Evolutionary conservation across 1,140 invertebrate species (phyloP), one percentile per base, ranked within the genome.

Genomic region (Drosophila aff.): DNA sequence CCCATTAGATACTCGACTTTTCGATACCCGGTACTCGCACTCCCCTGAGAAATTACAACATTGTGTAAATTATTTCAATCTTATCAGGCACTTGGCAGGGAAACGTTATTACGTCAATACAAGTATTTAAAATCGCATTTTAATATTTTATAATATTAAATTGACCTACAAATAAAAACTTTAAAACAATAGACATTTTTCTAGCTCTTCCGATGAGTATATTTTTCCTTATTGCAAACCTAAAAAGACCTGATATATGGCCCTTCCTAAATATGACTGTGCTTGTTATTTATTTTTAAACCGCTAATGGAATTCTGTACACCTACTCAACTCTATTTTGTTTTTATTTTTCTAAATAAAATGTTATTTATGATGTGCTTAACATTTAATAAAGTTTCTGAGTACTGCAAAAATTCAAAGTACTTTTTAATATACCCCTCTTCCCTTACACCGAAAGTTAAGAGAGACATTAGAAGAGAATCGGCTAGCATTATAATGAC

Each of bases 401-500:
- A 49, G 15, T 38, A 10, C 15, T 38, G 23, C 1, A 53, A 36
- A 23, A 13, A 36, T 21, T 15, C 13, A 5, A 50, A n/a, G 3
- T 23, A 13, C 4, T 23, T 28, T 18, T 8, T n/a, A 28, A 5
- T 9, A 23, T 28, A 40, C 55, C 6, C 21, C 57, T 44, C 9
- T 44, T 41, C 9, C 18, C 26, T 23, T 31, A 23, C 13, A 49
- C 44, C 11, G 11, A 33, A 49, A 21, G 3, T 36, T 44, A 66
- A 67, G 65, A 67, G 65, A 40, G 15, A n/a, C 26, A 13, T 38
- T 31, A 23, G 43, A 67, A 67, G 65, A 64, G 65, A 67, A 15
- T 28, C 21, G 2, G 59, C 59, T 3, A 31, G 59, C 49, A 4
- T 10, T 26, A 2, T 4, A 43, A 65, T 33, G 59, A 18, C 36